phyloP scores from a whole-genome alignment of 1,140 invertebrate genomes.

The Pseudachorutes palmiensis region DNA sequence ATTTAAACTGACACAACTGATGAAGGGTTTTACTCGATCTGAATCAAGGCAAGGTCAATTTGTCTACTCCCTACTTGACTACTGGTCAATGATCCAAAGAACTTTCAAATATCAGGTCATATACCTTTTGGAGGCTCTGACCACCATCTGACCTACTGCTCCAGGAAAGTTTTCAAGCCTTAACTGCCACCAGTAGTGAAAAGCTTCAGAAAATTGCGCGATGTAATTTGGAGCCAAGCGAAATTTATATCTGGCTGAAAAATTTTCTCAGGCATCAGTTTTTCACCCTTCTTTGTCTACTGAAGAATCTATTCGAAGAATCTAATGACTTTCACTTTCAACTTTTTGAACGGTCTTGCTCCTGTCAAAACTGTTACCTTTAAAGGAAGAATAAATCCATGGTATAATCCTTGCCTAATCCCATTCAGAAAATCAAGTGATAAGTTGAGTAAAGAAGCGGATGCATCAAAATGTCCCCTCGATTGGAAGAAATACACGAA shows the following conservation, averaged over 20 bases:
- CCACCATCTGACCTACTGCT: background rate
- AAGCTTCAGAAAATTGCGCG: background rate
- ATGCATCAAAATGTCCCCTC: too few relatives aligned
- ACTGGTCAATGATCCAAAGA: too few relatives aligned
- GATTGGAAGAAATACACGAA: too few relatives aligned
- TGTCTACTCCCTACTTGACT: too few relatives aligned
- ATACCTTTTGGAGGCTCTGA: background rate
- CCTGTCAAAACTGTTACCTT: background rate
- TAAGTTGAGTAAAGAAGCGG: too few relatives aligned
- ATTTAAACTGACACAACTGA: background rate
- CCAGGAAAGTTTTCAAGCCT: background rate
- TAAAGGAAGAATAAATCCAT: background rate
- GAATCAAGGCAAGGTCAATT: too few relatives aligned
- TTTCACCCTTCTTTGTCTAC: background rate
- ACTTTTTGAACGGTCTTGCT: background rate
- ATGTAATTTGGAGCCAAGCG: background rate
- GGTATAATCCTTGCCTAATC: too few relatives aligned
- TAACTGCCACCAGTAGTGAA: background rate
- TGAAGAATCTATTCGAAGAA: background rate
- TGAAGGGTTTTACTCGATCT: background rate
- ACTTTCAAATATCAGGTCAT: background rate
- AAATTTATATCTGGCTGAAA: background rate
- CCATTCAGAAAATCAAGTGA: too few relatives aligned
- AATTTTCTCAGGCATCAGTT: background rate
- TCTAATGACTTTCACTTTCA: too few relatives aligned